Conservation (phyloP, 2,797 vertebrate species). For the Crypturellus tataupa region DNA sequence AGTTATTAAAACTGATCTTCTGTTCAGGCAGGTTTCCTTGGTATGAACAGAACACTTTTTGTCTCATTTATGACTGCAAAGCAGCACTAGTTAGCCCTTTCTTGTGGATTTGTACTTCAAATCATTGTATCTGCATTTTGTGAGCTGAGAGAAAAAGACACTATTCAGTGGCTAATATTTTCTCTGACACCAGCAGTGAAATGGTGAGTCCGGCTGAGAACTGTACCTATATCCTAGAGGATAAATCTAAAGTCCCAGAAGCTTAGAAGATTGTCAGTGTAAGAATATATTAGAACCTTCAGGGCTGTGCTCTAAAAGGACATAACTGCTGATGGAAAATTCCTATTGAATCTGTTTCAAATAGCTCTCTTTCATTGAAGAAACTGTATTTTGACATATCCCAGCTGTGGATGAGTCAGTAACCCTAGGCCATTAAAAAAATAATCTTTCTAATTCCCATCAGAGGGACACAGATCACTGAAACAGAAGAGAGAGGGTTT, state of each 20-base stretch:
- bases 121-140: background rate
- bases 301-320: background rate
- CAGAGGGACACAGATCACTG: background rate
- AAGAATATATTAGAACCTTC: background rate
- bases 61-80: background rate
- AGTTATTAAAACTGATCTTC: conserved; percentile 5
- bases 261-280: background rate
- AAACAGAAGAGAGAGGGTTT: background rate
- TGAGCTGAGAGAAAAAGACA: background rate
- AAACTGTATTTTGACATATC: background rate
- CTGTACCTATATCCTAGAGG: background rate
- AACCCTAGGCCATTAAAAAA: background rate
- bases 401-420: background rate
- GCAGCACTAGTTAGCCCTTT: background rate
- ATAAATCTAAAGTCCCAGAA: background rate
- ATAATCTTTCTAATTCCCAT: background rate
- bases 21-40: background rate
- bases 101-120: background rate
- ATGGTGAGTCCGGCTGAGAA: background rate
- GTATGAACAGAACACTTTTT: background rate
- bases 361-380: background rate
- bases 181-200: accelerated
- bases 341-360: background rate
- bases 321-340: background rate
- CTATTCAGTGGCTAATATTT: background rate